These are phyloP conservation scores for Cetonia aurata DNA, from an alignment of 2,888 invertebrate genomes.

Conservation along the genomic window DNA sequence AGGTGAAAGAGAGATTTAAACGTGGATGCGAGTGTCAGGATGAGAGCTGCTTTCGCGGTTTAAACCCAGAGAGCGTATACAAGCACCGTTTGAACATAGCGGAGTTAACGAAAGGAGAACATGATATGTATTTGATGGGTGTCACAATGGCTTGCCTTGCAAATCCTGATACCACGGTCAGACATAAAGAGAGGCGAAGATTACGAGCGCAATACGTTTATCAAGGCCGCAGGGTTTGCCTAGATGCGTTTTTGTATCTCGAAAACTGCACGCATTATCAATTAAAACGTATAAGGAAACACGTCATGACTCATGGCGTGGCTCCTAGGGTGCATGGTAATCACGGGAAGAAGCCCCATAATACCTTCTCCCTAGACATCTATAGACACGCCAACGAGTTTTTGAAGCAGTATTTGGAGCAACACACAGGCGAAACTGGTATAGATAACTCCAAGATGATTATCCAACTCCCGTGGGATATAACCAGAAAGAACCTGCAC, in stretches of 20 bases:
- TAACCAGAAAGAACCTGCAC: constrained; percentile 78
- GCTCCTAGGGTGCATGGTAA: constrained; percentile 84
- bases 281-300: constrained; percentile 81
- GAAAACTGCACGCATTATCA: constrained; percentile 86
- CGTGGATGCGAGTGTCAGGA: constrained; percentile 84
- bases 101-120: constrained; percentile 83
- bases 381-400: constrained; percentile 84
- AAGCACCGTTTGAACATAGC: constrained; percentile 83
- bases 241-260: constrained; percentile 83
- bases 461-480: constrained; percentile 70
- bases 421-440: constrained; percentile 72
- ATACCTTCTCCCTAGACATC: constrained; percentile 83
- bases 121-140: constrained; percentile 89
- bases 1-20: constrained; percentile 78
- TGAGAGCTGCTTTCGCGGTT: constrained; percentile 79
- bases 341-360: constrained; percentile 84
- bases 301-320: constrained; percentile 84
- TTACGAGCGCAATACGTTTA: constrained; percentile 82
- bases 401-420: constrained; percentile 78
- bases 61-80: constrained; percentile 81
- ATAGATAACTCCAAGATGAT: constrained; percentile 68
- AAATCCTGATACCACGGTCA: constrained; percentile 78
- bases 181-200: constrained; percentile 80
- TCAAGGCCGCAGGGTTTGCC: constrained; percentile 81
- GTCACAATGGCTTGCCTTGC: constrained; percentile 85